phyloP scores from a whole-genome alignment of 2,888 invertebrate species.

The Brachyptera risi region DNA sequence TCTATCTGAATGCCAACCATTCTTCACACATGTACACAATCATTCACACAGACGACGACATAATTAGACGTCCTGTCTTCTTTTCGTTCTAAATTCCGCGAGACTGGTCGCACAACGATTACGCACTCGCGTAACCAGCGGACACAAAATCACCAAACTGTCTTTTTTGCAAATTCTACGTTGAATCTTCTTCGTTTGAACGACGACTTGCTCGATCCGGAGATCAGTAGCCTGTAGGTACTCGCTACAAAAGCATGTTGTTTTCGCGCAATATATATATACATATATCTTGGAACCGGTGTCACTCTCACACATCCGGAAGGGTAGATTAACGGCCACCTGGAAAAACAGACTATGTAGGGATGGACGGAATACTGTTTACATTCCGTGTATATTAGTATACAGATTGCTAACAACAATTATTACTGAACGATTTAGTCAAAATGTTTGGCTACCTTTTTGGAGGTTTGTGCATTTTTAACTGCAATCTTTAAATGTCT shows the following conservation, averaged over 20 bases:
- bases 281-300: not conserved
- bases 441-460: slow-evolving; percentile 13
- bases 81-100: too few species aligned
- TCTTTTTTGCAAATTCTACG: too few species aligned
- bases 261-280: not conserved
- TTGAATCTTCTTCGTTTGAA: not conserved
- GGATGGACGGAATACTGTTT: not conserved
- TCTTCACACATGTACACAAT: not conserved
- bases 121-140: too few species aligned
- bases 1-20: slow-evolving; percentile 18
- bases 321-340: slow-evolving; percentile 18
- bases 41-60: not conserved
- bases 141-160: too few species aligned
- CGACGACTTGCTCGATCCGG: not conserved
- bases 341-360: slow-evolving; percentile 9
- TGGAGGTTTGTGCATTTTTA: slow-evolving; percentile 9
- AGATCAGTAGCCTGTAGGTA: not conserved
- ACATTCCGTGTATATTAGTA: not conserved
- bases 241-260: not conserved
- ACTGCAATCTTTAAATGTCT: slow-evolving; percentile 21
- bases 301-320: not conserved
- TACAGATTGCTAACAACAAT: too few species aligned
- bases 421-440: not conserved
- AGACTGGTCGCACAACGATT: too few species aligned
- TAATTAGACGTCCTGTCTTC: too few species aligned